Evolutionary conservation across 1,140 invertebrate species (phyloP).

Genomic region (Scaptodrosophila lebanonensis): DNA sequence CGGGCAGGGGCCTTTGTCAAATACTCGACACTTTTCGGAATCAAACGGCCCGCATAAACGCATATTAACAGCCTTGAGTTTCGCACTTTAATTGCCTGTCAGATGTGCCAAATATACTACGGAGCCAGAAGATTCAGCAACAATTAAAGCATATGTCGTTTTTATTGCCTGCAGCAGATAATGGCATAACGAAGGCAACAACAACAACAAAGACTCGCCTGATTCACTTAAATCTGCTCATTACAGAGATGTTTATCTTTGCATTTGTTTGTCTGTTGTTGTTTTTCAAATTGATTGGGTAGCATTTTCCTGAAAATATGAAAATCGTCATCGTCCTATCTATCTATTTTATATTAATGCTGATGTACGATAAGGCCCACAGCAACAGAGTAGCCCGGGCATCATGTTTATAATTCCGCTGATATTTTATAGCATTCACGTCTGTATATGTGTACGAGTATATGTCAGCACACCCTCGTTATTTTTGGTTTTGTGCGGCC

Average conservation of each 20-base stretch:
- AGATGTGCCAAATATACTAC: conserved; percentile 9
- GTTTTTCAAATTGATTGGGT: conserved; percentile 19
- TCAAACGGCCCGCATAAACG: conserved; percentile 7
- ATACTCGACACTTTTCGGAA: conserved; percentile 8
- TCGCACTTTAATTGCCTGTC: conserved; percentile 33
- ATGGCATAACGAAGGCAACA: not conserved
- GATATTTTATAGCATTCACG: too few species aligned
- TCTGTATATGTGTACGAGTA: conserved; percentile 42
- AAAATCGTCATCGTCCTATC: conserved; percentile 25
- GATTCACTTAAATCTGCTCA: conserved; percentile 42
- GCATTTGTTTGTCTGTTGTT: conserved; percentile 47
- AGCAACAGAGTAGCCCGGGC: not conserved
- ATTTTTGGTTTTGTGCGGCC: conserved; percentile 61
- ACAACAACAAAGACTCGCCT: conserved; percentile 5
- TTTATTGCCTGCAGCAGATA: not conserved
- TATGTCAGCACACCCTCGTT: conserved; percentile 51
- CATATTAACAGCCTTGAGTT: too few species aligned
- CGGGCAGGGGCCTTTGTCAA: conserved; percentile 23
- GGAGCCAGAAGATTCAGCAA: conserved; percentile 48
- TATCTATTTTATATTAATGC: conserved; percentile 11
- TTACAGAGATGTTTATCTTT: conserved; percentile 66
- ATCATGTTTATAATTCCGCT: conserved; percentile 26
- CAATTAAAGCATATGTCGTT: conserved; percentile 66
- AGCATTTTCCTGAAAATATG: conserved; percentile 31
- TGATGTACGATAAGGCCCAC: not conserved